Percentiles rank a stretch among this genome's conserved stretches.
Evolutionary conservation across 2,888 invertebrate genomes (phyloP).

Genomic region (Cerastis leucographa): DNA sequence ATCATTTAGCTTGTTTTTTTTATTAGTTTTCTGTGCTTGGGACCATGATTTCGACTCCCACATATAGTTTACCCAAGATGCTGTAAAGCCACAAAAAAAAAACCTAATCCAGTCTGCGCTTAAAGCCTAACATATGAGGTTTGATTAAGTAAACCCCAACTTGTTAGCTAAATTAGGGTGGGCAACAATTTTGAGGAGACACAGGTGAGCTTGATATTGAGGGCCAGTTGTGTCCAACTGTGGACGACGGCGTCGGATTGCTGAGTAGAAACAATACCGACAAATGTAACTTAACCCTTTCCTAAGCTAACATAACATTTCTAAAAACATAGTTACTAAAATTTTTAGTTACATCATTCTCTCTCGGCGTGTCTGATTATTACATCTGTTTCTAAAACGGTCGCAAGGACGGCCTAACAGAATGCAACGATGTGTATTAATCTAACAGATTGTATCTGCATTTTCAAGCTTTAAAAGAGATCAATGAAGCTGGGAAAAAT

Average conservation of each 20-base stretch:
- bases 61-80: not conserved
- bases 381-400: conserved; percentile 43
- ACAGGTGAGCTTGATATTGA: not conserved
- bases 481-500: not conserved
- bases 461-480: conserved; percentile 14
- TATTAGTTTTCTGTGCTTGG: not conserved
- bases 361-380: conserved; percentile 16
- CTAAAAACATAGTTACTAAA: not conserved
- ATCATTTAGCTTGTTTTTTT: not conserved
- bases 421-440: conserved; percentile 28
- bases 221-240: not conserved
- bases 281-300: not conserved
- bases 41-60: not conserved
- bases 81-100: not conserved
- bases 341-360: conserved; percentile 8
- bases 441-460: conserved; percentile 21
- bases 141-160: not conserved
- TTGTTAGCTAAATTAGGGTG: not conserved
- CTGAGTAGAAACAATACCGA: not conserved
- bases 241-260: not conserved
- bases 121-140: not conserved
- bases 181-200: not conserved
- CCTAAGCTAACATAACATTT: not conserved
- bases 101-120: not conserved
- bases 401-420: conserved; percentile 18